phyloP scores from a whole-genome alignment of 2,888 invertebrate species.

The Brachylomia viminalis region DNA sequence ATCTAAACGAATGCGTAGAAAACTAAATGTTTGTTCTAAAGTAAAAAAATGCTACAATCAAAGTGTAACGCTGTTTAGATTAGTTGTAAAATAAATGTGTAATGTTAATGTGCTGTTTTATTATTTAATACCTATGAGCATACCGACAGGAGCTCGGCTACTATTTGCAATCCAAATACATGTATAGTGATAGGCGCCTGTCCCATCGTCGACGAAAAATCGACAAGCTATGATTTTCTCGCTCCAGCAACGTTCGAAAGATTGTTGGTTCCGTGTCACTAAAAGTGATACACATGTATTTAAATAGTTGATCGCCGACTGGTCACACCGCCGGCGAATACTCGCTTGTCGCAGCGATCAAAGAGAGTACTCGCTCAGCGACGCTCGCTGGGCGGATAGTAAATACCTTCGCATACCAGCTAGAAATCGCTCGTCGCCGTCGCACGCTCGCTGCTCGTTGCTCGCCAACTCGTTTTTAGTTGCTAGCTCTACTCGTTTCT shows the following conservation, averaged over 20 bases:
- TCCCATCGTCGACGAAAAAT: no score
- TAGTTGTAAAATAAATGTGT: constrained; percentile 49
- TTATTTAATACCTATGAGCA: not conserved
- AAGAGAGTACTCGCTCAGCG: not conserved
- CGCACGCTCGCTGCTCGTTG: not conserved
- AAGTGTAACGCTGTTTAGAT: constrained; percentile 54
- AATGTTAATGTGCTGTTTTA: constrained; percentile 35
- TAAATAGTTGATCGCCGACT: not conserved
- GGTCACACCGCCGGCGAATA: not conserved
- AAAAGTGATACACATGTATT: not conserved
- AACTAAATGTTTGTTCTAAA: not conserved
- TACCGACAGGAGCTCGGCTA: not conserved
- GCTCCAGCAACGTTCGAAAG: not conserved
- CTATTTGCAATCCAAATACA: not conserved
- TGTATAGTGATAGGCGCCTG: no score
- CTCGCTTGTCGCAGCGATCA: not conserved
- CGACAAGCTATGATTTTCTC: not conserved
- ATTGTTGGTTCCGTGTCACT: not conserved
- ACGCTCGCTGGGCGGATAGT: not conserved
- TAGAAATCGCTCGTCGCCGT: not conserved
- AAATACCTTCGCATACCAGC: not conserved
- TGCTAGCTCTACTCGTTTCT: not conserved
- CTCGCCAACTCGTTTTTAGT: not conserved
- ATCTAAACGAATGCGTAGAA: not conserved
- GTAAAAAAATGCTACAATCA: constrained; percentile 40